Percentiles rank a stretch among this genome's conserved stretches.
Evolutionary conservation across 2,888 invertebrate species (phyloP).

Genomic region (Trachelus stipa): DNA sequence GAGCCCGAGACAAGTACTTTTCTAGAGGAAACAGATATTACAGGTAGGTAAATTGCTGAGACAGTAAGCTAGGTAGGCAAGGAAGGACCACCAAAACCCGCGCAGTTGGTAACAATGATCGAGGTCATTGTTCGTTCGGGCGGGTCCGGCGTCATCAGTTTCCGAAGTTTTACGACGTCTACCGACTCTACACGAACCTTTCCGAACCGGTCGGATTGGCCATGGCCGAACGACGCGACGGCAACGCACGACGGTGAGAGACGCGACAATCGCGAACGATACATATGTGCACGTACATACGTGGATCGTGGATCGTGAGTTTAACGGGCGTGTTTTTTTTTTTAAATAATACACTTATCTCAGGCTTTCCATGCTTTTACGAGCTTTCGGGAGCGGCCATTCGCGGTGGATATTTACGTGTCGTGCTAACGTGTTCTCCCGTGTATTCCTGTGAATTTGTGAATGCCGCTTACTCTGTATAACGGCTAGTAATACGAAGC

Average conservation of each 20-base stretch:
- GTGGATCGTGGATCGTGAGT: no score
- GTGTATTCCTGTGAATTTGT: slow-evolving; percentile 9
- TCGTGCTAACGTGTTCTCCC: slow-evolving; percentile 11
- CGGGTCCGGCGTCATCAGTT: slow-evolving; percentile 30
- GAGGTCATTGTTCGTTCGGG: slow-evolving; percentile 53
- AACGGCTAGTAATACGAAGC: slow-evolving; percentile 9
- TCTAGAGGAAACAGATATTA: no score
- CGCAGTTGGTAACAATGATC: slow-evolving; percentile 38
- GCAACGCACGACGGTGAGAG: slow-evolving; percentile 30
- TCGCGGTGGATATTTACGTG: slow-evolving; percentile 19
- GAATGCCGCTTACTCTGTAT: background rate
- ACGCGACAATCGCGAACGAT: slow-evolving; percentile 43
- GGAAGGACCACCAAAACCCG: no score
- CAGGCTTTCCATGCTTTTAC: slow-evolving; percentile 41
- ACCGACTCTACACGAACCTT: background rate
- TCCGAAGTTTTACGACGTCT: background rate
- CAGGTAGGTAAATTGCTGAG: no score
- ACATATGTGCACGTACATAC: slow-evolving; percentile 36
- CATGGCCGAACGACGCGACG: slow-evolving; percentile 25
- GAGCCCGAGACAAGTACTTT: no score
- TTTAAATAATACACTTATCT: slow-evolving; percentile 10
- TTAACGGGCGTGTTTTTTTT: no score
- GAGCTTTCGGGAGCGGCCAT: slow-evolving; percentile 28
- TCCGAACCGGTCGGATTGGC: slow-evolving; percentile 31
- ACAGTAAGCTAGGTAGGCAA: no score